These are phyloP conservation scores for Meriones psammophilus DNA, from an alignment of 2,797 vertebrate species.

Conservation along the genomic window DNA sequence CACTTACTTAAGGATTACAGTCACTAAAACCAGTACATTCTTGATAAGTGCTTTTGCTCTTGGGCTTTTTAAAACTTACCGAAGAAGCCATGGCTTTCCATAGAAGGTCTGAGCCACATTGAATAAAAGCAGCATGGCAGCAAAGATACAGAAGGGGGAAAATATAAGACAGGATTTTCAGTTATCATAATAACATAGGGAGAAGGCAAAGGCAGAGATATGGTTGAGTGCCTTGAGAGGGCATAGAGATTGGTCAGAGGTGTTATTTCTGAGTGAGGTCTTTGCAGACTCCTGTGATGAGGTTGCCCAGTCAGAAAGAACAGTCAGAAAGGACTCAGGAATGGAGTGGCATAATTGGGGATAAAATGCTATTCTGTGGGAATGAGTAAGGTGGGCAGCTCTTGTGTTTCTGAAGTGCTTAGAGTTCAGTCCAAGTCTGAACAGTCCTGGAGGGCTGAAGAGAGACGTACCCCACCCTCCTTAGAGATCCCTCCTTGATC, in stretches of 20 bases:
- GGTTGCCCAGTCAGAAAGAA: conserved; percentile 71
- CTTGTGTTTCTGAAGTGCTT: not conserved
- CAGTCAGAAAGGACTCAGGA: conserved; percentile 46
- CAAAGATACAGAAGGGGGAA: not conserved
- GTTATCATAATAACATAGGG: not conserved
- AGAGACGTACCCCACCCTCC: fast-evolving
- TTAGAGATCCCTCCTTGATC: not conserved
- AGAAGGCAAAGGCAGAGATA: not conserved
- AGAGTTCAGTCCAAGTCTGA: not conserved
- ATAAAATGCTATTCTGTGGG: not conserved
- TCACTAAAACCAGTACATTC: not conserved
- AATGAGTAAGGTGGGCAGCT: not conserved
- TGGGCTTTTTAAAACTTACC: conserved; percentile 37
- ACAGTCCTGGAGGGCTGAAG: not conserved
- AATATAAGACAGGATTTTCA: not conserved
- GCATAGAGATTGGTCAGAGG: not conserved
- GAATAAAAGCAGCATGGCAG: not conserved
- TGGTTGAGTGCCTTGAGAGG: not conserved
- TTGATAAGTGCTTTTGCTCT: not conserved
- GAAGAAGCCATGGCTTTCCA: not conserved
- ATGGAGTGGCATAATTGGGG: not conserved
- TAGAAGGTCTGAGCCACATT: not conserved
- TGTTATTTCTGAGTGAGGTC: conserved; percentile 52
- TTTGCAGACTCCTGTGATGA: conserved; percentile 24
- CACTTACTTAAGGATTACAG: conserved; percentile 40